These are phyloP conservation scores for Petaurus breviceps DNA, from an alignment of 2,113 vertebrate species.

Conservation along the genomic window DNA sequence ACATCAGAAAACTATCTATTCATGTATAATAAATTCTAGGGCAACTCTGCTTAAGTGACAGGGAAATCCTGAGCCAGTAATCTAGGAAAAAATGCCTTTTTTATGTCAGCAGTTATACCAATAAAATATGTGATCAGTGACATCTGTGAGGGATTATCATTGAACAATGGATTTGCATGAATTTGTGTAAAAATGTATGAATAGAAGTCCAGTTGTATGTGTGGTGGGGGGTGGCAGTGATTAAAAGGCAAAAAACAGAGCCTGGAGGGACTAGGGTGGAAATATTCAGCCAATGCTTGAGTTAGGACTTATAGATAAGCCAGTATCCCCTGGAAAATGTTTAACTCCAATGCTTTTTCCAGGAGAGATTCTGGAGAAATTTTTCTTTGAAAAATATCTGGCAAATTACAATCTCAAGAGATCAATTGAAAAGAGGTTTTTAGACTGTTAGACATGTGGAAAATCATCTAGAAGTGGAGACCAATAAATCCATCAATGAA, in stretches of 20 bases:
- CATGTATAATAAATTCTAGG: neutral
- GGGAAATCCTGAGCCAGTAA: neutral
- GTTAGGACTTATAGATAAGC: neutral
- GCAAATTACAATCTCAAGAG: neutral
- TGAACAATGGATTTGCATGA: neutral
- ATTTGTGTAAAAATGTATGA: neutral
- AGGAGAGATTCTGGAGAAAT: neutral
- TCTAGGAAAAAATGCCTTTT: neutral
- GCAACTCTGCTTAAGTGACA: neutral
- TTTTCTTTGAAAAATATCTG: neutral
- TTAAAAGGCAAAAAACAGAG: neutral
- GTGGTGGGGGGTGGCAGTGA: neutral
- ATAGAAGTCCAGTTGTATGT: neutral
- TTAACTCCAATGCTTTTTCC: neutral
- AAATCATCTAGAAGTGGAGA: neutral
- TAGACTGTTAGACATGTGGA: neutral
- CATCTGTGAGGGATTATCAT: neutral
- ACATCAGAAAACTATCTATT: neutral
- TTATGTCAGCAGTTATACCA: neutral
- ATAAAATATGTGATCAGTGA: neutral
- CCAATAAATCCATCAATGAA: neutral
- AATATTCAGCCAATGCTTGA: neutral
- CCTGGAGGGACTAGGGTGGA: neutral
- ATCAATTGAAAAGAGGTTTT: neutral
- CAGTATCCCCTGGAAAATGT: neutral